Conservation (phyloP, 2,888 invertebrate genomes). For the Lasioglossum lativentre region DNA sequence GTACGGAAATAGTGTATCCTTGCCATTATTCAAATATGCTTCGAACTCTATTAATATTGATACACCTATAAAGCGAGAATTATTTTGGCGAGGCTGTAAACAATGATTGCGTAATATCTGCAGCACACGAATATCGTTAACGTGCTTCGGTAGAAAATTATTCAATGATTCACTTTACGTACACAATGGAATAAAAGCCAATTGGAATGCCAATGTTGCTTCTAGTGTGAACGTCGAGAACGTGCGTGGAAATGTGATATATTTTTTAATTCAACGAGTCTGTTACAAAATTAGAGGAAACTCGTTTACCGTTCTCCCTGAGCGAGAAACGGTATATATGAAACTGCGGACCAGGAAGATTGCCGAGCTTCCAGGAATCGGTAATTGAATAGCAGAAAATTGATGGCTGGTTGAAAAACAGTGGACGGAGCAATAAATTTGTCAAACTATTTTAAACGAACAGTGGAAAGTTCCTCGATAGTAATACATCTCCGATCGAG, state of each 20-base stretch:
- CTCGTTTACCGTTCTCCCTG: not conserved
- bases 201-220: not conserved
- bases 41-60: not conserved
- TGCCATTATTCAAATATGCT: not conserved
- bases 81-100: not conserved
- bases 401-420: not conserved
- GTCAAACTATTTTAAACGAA: not conserved
- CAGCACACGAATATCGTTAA: not conserved
- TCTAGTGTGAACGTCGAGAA: not conserved
- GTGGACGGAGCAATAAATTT: not conserved
- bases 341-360: not conserved
- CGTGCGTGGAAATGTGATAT: not conserved
- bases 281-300: not conserved
- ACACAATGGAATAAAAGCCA: not conserved
- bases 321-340: not conserved
- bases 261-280: not conserved
- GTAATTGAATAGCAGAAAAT: not conserved
- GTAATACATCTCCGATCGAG: constrained; percentile 28
- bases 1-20: not conserved
- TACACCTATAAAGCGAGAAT: not conserved
- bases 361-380: not conserved
- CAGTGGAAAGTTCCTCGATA: constrained; percentile 27
- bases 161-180: not conserved
- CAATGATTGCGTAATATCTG: not conserved
- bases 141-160: not conserved